Percentiles rank a stretch among this genome's conserved stretches.
Evolutionary conservation across 2,113 vertebrate species (phyloP).

Genomic region (Fulmarus glacialis): DNA sequence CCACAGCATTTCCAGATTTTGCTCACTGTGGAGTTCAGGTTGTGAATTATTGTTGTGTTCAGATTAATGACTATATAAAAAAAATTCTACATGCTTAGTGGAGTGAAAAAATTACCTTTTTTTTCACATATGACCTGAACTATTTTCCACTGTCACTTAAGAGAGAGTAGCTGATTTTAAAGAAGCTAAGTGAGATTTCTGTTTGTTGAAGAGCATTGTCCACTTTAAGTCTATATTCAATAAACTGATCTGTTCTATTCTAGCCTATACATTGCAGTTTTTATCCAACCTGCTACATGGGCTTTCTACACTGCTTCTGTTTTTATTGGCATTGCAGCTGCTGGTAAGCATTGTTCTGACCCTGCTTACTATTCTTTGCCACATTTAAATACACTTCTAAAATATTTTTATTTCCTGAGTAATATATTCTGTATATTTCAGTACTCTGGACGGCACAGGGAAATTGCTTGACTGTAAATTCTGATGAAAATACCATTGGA

Average conservation of each 20-base stretch:
- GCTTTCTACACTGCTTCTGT: slow-evolving; percentile 95
- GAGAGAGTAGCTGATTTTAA: neutral
- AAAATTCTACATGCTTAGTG: neutral
- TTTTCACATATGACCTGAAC: neutral
- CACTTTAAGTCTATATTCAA: neutral
- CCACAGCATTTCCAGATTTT: neutral
- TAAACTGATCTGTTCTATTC: slow-evolving; percentile 67
- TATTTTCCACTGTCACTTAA: neutral
- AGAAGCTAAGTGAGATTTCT: neutral
- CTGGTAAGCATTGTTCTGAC: slow-evolving; percentile 82
- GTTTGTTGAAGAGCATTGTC: neutral
- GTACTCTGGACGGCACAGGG: slow-evolving; percentile 99
- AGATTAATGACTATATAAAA: neutral
- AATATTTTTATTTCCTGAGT: neutral
- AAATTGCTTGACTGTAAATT: slow-evolving; percentile 92
- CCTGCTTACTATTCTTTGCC: neutral
- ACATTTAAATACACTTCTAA: neutral
- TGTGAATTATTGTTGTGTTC: neutral
- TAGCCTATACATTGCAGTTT: slow-evolving; percentile 95
- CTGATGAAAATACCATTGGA: slow-evolving; percentile 89
- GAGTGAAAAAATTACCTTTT: neutral
- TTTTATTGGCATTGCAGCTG: slow-evolving; percentile 91
- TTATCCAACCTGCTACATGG: slow-evolving; percentile 92
- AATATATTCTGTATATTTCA: slow-evolving; percentile 52
- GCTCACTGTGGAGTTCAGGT: neutral